Conservation (phyloP, 2,113 vertebrate species). For the Chlorocebus sabaeus region DNA sequence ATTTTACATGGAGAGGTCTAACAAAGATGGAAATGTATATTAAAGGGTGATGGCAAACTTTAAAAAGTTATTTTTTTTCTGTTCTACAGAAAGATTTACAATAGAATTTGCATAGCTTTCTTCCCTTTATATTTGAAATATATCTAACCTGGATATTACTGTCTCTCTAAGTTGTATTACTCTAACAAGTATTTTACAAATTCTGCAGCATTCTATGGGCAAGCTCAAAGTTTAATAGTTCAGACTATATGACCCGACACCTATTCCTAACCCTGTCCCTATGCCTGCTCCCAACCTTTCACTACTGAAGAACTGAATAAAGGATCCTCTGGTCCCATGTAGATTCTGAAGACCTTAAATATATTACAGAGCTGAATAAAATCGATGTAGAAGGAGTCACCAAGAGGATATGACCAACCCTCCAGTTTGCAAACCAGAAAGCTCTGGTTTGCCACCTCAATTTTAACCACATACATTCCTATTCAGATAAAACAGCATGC, state of each 20-base stretch:
- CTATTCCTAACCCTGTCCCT: background rate
- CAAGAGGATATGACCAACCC: background rate
- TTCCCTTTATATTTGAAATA: conserved; percentile 28
- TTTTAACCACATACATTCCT: conserved; percentile 48
- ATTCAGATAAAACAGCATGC: conserved; percentile 73
- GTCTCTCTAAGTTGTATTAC: background rate
- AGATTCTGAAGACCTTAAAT: conserved; percentile 49
- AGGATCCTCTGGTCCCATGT: background rate
- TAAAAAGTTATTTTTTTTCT: background rate
- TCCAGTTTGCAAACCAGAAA: conserved; percentile 61
- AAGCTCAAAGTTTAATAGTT: background rate
- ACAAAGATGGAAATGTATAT: background rate
- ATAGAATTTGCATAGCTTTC: background rate
- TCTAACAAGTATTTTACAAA: conserved; percentile 29
- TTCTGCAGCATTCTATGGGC: background rate
- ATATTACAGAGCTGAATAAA: conserved; percentile 40
- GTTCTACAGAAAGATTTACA: conserved; percentile 26
- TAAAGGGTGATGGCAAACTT: background rate
- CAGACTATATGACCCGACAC: background rate
- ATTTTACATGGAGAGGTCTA: background rate
- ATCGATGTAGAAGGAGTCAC: conserved; percentile 10
- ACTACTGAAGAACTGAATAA: conserved; percentile 27
- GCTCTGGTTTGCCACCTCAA: conserved; percentile 52
- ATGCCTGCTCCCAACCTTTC: background rate
- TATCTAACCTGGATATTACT: background rate